Conservation (phyloP, 2,888 invertebrate species). For the Spodoptera littoralis region DNA sequence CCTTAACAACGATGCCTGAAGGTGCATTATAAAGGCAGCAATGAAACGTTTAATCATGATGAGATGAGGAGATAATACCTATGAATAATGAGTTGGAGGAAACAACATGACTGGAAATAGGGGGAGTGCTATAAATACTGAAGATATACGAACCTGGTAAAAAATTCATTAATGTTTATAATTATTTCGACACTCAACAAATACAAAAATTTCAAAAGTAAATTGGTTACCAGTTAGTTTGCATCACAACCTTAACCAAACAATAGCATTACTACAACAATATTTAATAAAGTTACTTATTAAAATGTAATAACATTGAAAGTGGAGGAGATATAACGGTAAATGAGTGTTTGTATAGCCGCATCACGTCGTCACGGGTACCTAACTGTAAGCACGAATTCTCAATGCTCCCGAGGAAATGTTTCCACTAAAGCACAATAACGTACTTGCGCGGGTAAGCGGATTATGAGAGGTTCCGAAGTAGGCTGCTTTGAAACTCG, state of each 20-base stretch:
- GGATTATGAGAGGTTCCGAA: constrained; percentile 87
- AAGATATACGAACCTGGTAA: too few relatives aligned
- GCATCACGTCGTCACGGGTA: constrained; percentile 66
- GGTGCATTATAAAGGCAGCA: not conserved
- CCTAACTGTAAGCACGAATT: constrained; percentile 68
- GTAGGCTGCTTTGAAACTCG: constrained; percentile 87
- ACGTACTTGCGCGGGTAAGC: constrained; percentile 83
- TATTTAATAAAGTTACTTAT: too few relatives aligned
- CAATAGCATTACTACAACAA: too few relatives aligned
- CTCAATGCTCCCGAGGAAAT: constrained; percentile 72
- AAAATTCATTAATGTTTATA: too few relatives aligned
- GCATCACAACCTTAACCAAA: too few relatives aligned
- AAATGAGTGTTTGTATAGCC: constrained; percentile 55
- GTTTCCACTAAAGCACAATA: constrained; percentile 78
- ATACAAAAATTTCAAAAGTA: too few relatives aligned
- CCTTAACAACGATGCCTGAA: not conserved
- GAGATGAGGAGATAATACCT: not conserved
- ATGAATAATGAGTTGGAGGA: constrained; percentile 1
- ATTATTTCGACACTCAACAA: too few relatives aligned
- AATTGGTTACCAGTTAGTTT: too few relatives aligned
- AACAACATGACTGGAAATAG: not conserved
- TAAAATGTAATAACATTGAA: too few relatives aligned
- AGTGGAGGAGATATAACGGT: not conserved
- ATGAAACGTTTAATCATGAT: not conserved
- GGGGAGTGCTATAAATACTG: too few relatives aligned